phyloP scores from a whole-genome alignment of 2,888 invertebrate species.

The Eupithecia insigniata region DNA sequence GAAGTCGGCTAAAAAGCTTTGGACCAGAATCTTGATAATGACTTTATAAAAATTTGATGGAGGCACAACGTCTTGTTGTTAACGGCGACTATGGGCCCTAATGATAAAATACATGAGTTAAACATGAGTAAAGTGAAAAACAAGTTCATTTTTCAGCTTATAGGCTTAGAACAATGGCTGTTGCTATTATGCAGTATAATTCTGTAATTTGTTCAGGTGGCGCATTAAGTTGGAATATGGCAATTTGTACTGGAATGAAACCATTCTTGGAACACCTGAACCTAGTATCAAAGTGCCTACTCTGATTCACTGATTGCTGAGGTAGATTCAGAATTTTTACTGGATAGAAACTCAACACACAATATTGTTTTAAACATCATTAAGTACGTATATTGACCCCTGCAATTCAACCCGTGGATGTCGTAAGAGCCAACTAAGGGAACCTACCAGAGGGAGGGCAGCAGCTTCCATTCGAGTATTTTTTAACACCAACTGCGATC shows the following conservation, averaged over 20 bases:
- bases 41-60: background rate
- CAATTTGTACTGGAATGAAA: conserved; percentile 16
- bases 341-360: background rate
- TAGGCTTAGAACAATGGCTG: background rate
- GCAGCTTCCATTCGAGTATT: too few species aligned
- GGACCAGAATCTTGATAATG: background rate
- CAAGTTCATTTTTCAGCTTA: conserved; percentile 1
- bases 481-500: too few species aligned
- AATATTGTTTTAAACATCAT: background rate
- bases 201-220: conserved; percentile 37
- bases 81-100: background rate
- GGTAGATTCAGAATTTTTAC: background rate
- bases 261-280: conserved; percentile 14
- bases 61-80: background rate
- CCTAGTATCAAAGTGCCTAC: background rate
- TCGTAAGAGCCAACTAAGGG: too few species aligned
- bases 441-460: too few species aligned
- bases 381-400: too few species aligned
- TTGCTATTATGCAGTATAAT: conserved; percentile 34
- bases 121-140: too few species aligned
- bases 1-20: too few species aligned
- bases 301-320: conserved; percentile 1
- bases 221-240: conserved; percentile 28
- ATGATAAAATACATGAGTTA: background rate
- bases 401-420: too few species aligned